Percentiles rank a stretch among this genome's conserved stretches.
These are phyloP conservation scores for Rhinophrynus dorsalis DNA, from an alignment of 2,797 vertebrate species.

Conservation along the genomic window DNA sequence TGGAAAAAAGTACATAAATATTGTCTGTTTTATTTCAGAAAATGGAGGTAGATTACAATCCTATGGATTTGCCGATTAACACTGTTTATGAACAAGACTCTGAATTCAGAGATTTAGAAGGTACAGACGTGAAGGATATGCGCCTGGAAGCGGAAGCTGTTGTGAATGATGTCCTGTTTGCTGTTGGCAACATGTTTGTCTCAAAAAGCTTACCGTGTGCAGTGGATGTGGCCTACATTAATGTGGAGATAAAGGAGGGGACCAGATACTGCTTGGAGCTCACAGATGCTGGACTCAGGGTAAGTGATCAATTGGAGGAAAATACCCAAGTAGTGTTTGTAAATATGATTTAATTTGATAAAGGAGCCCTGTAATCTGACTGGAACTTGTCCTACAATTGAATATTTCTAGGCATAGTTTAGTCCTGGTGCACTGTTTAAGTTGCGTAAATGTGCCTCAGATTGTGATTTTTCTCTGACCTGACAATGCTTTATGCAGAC, in stretches of 20 bases:
- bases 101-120: conserved; percentile 71
- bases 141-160: conserved; percentile 91
- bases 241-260: conserved; percentile 90
- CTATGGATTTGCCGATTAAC: conserved; percentile 73
- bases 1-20: too few relatives aligned
- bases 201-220: conserved; percentile 83
- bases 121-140: conserved; percentile 91
- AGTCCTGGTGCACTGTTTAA: too few relatives aligned
- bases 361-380: too few relatives aligned
- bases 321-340: too few relatives aligned
- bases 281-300: conserved; percentile 90
- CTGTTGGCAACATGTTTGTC: conserved; percentile 89
- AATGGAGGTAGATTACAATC: conserved; percentile 87
- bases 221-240: conserved; percentile 88
- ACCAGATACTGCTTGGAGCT: conserved; percentile 92
- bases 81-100: conserved; percentile 73
- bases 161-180: conserved; percentile 92
- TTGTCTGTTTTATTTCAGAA: conserved; percentile 55
- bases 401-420: too few relatives aligned
- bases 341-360: too few relatives aligned
- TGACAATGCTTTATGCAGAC: too few relatives aligned
- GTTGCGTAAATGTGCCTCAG: too few relatives aligned
- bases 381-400: too few relatives aligned
- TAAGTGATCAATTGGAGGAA: conserved; percentile 63
- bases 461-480: too few relatives aligned